Conservation (phyloP, 2,888 invertebrate genomes). For the Agriotes lineatus region DNA sequence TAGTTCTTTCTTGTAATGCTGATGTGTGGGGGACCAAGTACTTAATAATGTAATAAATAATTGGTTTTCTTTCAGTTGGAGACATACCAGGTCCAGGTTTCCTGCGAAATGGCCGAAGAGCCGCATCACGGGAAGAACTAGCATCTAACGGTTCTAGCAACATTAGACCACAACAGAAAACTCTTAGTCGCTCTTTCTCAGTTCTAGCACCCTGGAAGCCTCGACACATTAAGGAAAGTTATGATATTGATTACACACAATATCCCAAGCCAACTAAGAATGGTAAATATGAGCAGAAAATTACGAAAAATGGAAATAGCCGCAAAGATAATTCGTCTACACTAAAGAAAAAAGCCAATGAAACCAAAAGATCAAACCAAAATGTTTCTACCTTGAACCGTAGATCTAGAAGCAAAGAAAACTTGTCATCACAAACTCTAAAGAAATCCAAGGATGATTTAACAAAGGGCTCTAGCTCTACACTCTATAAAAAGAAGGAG, state of each 20-base stretch:
- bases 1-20: too few species aligned
- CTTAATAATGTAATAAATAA: too few species aligned
- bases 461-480: conserved; percentile 59
- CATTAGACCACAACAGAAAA: conserved; percentile 74
- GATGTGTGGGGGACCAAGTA: too few species aligned
- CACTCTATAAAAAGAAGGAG: conserved; percentile 63
- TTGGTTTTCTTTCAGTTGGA: conserved; percentile 70
- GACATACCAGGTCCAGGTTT: conserved; percentile 83
- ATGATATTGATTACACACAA: conserved; percentile 85
- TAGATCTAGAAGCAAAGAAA: conserved; percentile 62
- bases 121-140: conserved; percentile 81
- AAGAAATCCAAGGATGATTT: conserved; percentile 59
- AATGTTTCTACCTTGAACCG: conserved; percentile 66
- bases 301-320: conserved; percentile 57
- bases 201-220: conserved; percentile 89
- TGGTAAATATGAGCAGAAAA: conserved; percentile 64
- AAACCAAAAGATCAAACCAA: conserved; percentile 62
- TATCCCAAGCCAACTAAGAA: conserved; percentile 66
- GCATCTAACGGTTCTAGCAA: conserved; percentile 75
- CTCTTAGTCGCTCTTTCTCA: conserved; percentile 83
- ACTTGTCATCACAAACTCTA: conserved; percentile 53
- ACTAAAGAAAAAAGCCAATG: conserved; percentile 66
- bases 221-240: conserved; percentile 77
- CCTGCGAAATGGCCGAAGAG: conserved; percentile 69
- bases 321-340: conserved; percentile 62